phyloP scores from a whole-genome alignment of 64 coral and sea anemone genomes.

The Hydrozoanthus tunicans region DNA sequence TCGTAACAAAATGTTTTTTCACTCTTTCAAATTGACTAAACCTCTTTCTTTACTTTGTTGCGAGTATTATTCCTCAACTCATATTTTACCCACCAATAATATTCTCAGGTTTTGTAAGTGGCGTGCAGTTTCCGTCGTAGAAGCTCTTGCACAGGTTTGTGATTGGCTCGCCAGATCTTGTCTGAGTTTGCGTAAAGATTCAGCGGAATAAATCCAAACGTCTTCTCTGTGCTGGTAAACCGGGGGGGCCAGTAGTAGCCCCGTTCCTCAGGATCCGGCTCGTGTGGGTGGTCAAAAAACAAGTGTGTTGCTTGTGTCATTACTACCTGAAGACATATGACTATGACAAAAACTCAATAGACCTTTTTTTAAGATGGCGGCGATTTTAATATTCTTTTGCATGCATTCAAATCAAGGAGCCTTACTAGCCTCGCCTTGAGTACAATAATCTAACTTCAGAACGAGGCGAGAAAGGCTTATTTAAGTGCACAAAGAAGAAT shows the following conservation, averaged over 20 bases:
- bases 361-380: no score
- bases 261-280: constrained; percentile 75
- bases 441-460: no score
- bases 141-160: not conserved
- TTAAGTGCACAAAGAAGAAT: no score
- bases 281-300: constrained; percentile 75
- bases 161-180: constrained; percentile 2
- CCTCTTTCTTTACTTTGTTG: no score
- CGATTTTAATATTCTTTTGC: no score
- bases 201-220: constrained; percentile 69
- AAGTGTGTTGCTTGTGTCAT: constrained; percentile 68
- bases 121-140: constrained; percentile 33
- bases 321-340: constrained; percentile 29
- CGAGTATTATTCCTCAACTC: not conserved
- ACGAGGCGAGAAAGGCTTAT: no score
- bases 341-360: no score
- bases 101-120: constrained; percentile 36
- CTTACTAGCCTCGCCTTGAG: no score
- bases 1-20: no score
- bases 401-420: no score
- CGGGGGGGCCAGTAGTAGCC: constrained; percentile 77
- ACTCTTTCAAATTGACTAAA: not conserved
- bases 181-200: constrained; percentile 63
- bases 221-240: constrained; percentile 67
- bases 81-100: constrained; percentile 34